These are phyloP conservation scores for Eugnorisma glareosa DNA, from an alignment of 2,888 invertebrate genomes.

Conservation along the genomic window DNA sequence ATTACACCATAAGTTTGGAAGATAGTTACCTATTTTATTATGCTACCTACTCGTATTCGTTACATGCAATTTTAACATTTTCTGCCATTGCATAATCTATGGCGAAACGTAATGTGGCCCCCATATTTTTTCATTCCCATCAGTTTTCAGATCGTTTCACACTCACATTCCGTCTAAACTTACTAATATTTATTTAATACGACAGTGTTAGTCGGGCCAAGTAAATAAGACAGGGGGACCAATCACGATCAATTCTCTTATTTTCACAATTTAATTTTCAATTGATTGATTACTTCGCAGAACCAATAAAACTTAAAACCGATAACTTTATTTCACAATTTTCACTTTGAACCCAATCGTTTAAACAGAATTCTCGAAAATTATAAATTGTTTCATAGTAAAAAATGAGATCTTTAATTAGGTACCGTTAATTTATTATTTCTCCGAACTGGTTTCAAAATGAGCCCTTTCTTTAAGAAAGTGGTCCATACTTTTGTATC, in stretches of 20 bases:
- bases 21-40: not conserved
- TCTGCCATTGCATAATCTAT: not conserved
- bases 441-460: conserved; percentile 73
- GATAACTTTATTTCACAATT: conserved; percentile 16
- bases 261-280: conserved; percentile 3
- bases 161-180: not conserved
- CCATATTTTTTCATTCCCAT: no score
- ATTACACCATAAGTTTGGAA: not conserved
- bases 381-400: conserved; percentile 67
- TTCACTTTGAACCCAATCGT: conserved; percentile 24
- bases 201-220: not conserved
- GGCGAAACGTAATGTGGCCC: not conserved
- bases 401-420: conserved; percentile 73
- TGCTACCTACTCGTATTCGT: not conserved
- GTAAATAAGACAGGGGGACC: not conserved
- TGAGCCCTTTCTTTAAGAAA: conserved; percentile 73
- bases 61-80: not conserved
- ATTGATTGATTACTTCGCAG: conserved; percentile 14
- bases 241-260: not conserved
- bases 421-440: conserved; percentile 75
- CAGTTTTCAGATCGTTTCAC: not conserved
- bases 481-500: conserved; percentile 76
- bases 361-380: conserved; percentile 55
- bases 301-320: not conserved
- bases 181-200: not conserved